Evolutionary conservation across 2,113 vertebrate species (phyloP).

Genomic region (Lophochroa leadbeateri): DNA sequence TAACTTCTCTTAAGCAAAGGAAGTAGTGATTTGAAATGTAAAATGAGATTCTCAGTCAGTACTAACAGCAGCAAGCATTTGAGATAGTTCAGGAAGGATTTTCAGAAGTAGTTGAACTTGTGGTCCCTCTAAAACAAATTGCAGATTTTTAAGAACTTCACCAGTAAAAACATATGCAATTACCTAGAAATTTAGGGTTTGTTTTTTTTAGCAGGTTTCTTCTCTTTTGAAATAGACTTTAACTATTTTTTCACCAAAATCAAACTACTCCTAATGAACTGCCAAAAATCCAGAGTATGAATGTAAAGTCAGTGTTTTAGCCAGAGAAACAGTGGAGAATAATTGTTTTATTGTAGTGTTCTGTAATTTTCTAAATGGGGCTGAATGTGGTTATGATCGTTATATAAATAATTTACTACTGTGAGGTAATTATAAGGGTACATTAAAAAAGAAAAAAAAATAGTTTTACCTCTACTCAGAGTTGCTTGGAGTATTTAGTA

Average conservation of each 20-base stretch:
- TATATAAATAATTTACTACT: slow-evolving; percentile 27
- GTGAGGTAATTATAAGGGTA: not conserved
- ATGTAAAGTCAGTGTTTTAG: not conserved
- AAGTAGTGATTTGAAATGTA: not conserved
- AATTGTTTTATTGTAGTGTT: not conserved
- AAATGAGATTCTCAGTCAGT: not conserved
- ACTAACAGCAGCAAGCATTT: not conserved
- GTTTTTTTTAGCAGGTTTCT: not conserved
- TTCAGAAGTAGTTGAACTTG: not conserved
- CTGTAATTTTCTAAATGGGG: not conserved
- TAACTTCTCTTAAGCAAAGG: not conserved
- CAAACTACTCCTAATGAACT: not conserved
- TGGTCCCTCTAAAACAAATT: not conserved
- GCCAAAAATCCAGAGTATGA: not conserved
- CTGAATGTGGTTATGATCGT: not conserved
- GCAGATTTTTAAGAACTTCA: not conserved
- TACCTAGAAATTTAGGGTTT: not conserved
- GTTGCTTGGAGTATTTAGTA: slow-evolving; percentile 9
- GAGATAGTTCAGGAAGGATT: not conserved
- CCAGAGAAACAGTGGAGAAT: not conserved
- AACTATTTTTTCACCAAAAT: not conserved
- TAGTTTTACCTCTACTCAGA: not conserved
- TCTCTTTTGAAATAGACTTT: not conserved
- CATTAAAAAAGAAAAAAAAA: not conserved
- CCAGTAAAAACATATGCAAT: not conserved